A percentile compares a stretch with the other conserved stretches of the same genome.
phyloP scores from a whole-genome alignment of 2,797 vertebrate genomes.

The Thripadectes ignobilis region DNA sequence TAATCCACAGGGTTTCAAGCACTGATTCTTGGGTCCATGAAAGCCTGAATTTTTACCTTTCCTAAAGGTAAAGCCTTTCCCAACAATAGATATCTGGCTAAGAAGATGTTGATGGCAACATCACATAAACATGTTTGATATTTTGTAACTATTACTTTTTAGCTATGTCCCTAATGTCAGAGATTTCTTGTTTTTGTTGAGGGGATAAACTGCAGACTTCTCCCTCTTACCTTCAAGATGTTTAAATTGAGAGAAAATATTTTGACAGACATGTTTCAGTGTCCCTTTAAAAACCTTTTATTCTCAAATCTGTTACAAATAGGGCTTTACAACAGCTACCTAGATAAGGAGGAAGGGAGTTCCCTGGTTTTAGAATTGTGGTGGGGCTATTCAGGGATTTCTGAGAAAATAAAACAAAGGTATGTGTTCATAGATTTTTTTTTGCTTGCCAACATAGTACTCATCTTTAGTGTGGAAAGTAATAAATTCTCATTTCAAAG shows the following conservation, averaged over 20 bases:
- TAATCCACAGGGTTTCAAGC: background rate
- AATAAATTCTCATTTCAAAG: background rate
- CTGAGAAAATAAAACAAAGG: background rate
- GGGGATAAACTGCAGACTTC: background rate
- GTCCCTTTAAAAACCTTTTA: background rate
- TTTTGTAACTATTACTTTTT: background rate
- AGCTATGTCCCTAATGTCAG: background rate
- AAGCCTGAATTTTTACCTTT: background rate
- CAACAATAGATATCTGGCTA: background rate
- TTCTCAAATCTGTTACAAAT: background rate
- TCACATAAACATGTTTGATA: rapidly evolving
- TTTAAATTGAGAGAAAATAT: background rate
- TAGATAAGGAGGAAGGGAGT: background rate
- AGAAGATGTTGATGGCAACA: background rate
- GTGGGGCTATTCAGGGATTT: background rate
- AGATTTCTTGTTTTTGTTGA: background rate
- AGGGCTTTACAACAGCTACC: background rate
- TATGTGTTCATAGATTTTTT: background rate
- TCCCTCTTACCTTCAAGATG: background rate
- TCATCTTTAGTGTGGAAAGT: background rate
- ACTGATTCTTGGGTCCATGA: background rate
- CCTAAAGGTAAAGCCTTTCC: background rate
- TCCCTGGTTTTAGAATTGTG: background rate
- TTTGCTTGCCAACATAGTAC: background rate
- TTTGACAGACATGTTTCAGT: background rate